phyloP scores from a whole-genome alignment of 1,140 invertebrate species.

The Marisa cornuarietis region DNA sequence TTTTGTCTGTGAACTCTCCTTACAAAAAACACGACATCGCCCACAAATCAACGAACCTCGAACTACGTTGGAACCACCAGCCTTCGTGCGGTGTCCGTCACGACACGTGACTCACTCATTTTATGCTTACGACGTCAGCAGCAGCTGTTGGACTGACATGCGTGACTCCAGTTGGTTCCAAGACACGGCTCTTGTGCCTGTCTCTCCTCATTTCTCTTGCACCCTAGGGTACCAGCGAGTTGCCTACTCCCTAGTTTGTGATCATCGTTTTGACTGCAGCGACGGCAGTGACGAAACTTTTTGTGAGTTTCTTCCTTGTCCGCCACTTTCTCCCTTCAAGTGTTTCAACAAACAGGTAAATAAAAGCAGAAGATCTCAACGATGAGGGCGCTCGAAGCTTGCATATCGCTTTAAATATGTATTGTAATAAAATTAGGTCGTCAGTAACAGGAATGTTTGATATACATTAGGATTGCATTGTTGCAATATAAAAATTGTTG shows the following conservation, averaged over 20 bases:
- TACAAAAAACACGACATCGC: too few relatives aligned
- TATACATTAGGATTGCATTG: too few relatives aligned
- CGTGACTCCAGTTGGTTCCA: too few relatives aligned
- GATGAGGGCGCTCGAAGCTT: too few relatives aligned
- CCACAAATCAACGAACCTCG: too few relatives aligned
- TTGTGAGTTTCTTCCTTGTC: background rate
- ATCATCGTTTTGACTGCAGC: background rate
- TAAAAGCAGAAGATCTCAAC: too few relatives aligned
- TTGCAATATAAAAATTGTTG: too few relatives aligned
- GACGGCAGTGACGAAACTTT: constrained; percentile 14
- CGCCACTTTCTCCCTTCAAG: background rate
- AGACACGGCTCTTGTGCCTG: background rate
- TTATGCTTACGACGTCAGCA: background rate
- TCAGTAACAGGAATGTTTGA: too few relatives aligned
- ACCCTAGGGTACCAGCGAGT: background rate
- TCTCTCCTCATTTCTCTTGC: background rate
- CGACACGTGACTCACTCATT: background rate
- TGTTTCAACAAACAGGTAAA: constrained; percentile 8
- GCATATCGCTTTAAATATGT: too few relatives aligned
- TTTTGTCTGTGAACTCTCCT: too few relatives aligned
- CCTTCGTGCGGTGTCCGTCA: background rate
- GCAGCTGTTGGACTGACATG: constrained; percentile 2
- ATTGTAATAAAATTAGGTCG: too few relatives aligned
- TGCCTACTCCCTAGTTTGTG: constrained; percentile 9
- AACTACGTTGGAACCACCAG: too few relatives aligned